Base-by-base conservation (phyloP, 92 coral and sea anemone species). In the Zoanthus sociatus region DNA sequence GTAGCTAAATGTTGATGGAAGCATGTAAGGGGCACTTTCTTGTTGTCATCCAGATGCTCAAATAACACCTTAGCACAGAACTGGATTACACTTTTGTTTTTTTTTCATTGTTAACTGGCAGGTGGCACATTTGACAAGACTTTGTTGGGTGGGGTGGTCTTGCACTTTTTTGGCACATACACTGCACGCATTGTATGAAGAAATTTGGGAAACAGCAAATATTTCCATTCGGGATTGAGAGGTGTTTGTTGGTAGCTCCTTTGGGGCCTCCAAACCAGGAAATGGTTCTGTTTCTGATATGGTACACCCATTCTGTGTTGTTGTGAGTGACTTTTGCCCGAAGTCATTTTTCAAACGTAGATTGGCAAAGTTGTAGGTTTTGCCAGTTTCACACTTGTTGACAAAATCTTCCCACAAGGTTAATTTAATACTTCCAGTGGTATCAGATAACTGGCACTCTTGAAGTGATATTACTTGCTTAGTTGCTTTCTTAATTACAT, bases 21-120 rank as follows among this genome's bases (percentile, higher is more conserved):
- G 82, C 82, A 76, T 37, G 82, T 76, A 76, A 76, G 82, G 58
- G 82, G 82, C 56, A 76, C 58, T 56, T 76, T 76, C 58, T 76
- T 76, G 30, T 76, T 76, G 50, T 76, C 82, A 58, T 58, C 66
- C 10, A 58, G 66, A 58, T 76, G 33, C 82, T 76, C 58, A 56
- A 56, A 76, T 45, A 76, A 76, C 82, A 50, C 51, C 82, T 76
- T 76, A 45, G 47, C 56, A 50, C 58, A 76, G 51, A 56, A 45
- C 51, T 76, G 51, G 82, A 56, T 76, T 46, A 56, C 51, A 45
- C 32, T 50, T 45, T 56, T 46, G 51, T 30, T 76, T 76, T 76
- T 76, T 76, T 50, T 76, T 76, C 33, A 76, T 45, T 46, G 82
- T 76, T 76, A 76, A 45, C 58, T 76, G 51, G 58, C 82, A 76